A percentile compares a stretch with the other conserved stretches of the same genome.
Conservation (phyloP, 23 tunicate species). For the Pegea sp. region DNA sequence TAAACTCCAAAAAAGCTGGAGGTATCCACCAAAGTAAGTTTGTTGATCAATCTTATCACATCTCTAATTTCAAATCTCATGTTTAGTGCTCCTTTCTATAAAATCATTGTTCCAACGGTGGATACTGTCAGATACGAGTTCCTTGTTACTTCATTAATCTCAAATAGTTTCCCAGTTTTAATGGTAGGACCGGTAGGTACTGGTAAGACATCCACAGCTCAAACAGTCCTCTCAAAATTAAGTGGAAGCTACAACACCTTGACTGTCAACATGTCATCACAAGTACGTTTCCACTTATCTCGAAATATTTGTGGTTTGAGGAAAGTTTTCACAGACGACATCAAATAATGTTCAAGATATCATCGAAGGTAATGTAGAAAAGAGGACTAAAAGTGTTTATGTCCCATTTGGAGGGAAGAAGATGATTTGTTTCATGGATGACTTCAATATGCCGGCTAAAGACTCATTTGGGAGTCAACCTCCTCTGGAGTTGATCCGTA, state of each 20-base stretch:
- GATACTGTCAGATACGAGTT: constrained; percentile 86
- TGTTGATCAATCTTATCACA: background rate
- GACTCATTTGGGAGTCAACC: constrained; percentile 92
- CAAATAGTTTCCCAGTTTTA: constrained; percentile 45
- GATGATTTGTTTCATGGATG: constrained; percentile 88
- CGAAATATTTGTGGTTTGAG: background rate
- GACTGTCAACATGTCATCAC: constrained; percentile 87
- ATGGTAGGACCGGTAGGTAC: constrained; percentile 95
- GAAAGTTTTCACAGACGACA: constrained; percentile 29
- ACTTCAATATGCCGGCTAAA: constrained; percentile 94
- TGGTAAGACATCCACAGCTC: constrained; percentile 80
- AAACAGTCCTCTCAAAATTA: constrained; percentile 58
- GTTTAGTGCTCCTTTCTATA: constrained; percentile 68
- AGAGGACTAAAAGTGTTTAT: constrained; percentile 81
- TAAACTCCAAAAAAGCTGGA: constrained; percentile 82
- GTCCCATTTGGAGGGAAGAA: constrained; percentile 75
- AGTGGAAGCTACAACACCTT: constrained; percentile 40
- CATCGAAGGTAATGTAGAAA: constrained; percentile 71
- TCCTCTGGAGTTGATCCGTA: constrained; percentile 74
- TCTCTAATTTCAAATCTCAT: background rate
- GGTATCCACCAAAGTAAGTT: constrained; percentile 77
- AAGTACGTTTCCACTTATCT: constrained; percentile 10
- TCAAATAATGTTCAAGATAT: constrained; percentile 92
- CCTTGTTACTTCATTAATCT: constrained; percentile 46
- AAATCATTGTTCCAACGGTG: constrained; percentile 95